Percentiles rank a stretch among this genome's conserved stretches.
These are phyloP conservation scores for Ptiloglossa arizonensis DNA, from an alignment of 1,140 invertebrate species.

Conservation along the genomic window DNA sequence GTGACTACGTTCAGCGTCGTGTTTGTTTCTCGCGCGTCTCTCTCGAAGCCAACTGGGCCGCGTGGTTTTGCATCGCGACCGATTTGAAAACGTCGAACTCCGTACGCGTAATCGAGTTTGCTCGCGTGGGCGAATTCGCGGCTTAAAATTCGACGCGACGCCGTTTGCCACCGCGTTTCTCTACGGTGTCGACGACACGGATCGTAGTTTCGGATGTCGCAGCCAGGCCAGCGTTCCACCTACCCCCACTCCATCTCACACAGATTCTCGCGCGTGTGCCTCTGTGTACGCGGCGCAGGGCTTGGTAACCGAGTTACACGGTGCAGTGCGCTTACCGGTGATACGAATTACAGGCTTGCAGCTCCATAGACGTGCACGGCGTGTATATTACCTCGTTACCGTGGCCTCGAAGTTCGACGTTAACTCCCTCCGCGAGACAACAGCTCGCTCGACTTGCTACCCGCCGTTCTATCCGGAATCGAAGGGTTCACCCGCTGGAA, in stretches of 20 bases:
- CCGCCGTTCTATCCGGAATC: neutral
- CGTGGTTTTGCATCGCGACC: neutral
- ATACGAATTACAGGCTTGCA: conserved; percentile 61
- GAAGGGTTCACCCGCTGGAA: neutral
- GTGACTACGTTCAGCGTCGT: too few species aligned
- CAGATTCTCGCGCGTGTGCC: neutral
- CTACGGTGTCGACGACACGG: conserved; percentile 36
- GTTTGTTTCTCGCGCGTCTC: too few species aligned
- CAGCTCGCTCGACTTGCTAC: neutral
- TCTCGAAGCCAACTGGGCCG: neutral
- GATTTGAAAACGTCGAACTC: neutral
- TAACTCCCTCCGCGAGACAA: conserved; percentile 38
- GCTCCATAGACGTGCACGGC: conserved; percentile 58
- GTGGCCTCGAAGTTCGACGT: conserved; percentile 46
- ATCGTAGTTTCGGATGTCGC: conserved; percentile 37
- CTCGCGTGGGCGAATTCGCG: neutral
- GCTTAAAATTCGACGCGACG: conserved; percentile 30
- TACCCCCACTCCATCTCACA: too few species aligned
- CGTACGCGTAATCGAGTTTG: neutral
- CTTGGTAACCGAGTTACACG: conserved; percentile 61
- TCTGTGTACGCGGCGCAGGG: conserved; percentile 24
- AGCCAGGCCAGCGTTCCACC: too few species aligned
- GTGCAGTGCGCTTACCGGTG: conserved; percentile 48
- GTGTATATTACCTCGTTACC: conserved; percentile 66
- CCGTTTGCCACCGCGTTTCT: neutral